Conservation (phyloP, 2,113 vertebrate species). For the Oncorhynchus tshawytscha region DNA sequence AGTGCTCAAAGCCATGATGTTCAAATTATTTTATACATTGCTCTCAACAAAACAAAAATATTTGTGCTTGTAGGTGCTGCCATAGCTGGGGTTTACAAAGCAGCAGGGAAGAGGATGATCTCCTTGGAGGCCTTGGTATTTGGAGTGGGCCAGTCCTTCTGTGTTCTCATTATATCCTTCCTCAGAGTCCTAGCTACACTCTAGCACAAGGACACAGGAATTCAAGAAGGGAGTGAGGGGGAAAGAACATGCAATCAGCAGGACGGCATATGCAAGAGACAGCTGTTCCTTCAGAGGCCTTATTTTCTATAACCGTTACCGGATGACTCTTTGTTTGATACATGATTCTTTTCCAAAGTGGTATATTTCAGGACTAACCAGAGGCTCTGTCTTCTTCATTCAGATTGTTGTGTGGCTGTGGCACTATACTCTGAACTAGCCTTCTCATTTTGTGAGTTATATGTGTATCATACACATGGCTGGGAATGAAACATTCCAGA, state of each 20-base stretch:
- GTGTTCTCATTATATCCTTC: slow-evolving; percentile 89
- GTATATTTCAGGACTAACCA: slow-evolving; percentile 11
- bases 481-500: slow-evolving; percentile 22
- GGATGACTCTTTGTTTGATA: background rate
- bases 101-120: slow-evolving; percentile 92
- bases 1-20: background rate
- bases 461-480: background rate
- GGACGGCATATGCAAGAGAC: slow-evolving; percentile 47
- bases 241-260: background rate
- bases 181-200: slow-evolving; percentile 90
- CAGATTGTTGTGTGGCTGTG: background rate
- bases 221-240: background rate
- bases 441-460: background rate
- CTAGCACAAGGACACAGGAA: slow-evolving; percentile 66
- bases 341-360: slow-evolving; percentile 1
- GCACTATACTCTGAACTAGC: background rate
- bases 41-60: background rate
- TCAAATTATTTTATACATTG: too few species aligned
- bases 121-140: slow-evolving; percentile 89
- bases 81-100: slow-evolving; percentile 94
- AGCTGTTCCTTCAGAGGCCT: slow-evolving; percentile 40
- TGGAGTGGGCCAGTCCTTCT: slow-evolving; percentile 92
- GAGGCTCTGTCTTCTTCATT: background rate
- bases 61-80: slow-evolving; percentile 81
- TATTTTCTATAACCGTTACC: slow-evolving; percentile 27